Conservation (phyloP, 2,888 invertebrate genomes). For the Temnothorax ravouxi region DNA sequence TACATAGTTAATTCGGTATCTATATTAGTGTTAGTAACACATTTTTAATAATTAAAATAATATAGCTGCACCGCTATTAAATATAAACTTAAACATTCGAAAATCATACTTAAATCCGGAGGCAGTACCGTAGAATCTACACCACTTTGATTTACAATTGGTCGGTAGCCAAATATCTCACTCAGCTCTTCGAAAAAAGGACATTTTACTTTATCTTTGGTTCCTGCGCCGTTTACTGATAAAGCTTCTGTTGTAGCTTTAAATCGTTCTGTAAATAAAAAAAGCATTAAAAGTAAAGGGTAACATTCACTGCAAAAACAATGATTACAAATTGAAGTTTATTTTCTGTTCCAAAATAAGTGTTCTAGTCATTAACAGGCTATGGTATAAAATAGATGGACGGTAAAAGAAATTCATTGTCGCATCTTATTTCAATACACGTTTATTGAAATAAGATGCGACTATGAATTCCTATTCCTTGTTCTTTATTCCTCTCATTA, state of each 20-base stretch:
- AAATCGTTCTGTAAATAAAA: constrained; percentile 4
- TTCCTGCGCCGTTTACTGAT: constrained; percentile 7
- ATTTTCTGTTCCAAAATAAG: background rate
- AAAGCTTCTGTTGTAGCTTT: background rate
- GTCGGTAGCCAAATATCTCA: background rate
- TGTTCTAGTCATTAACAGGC: background rate
- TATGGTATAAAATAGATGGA: background rate
- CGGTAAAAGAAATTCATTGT: background rate
- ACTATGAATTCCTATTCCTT: too few relatives aligned
- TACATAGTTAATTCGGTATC: background rate
- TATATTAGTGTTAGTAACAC: background rate
- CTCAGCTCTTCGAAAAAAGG: background rate
- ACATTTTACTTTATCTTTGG: background rate
- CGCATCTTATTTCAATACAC: too few relatives aligned
- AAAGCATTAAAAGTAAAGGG: background rate
- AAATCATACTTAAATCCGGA: background rate
- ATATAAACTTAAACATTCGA: constrained; percentile 1
- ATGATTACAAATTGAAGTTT: background rate
- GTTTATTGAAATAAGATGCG: too few relatives aligned
- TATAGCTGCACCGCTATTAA: background rate
- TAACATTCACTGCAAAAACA: background rate
- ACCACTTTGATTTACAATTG: background rate
- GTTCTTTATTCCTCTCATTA: too few relatives aligned
- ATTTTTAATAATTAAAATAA: background rate
- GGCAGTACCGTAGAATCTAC: background rate